phyloP scores from a whole-genome alignment of 2,888 invertebrate genomes.

The Dryobotodes eremita region DNA sequence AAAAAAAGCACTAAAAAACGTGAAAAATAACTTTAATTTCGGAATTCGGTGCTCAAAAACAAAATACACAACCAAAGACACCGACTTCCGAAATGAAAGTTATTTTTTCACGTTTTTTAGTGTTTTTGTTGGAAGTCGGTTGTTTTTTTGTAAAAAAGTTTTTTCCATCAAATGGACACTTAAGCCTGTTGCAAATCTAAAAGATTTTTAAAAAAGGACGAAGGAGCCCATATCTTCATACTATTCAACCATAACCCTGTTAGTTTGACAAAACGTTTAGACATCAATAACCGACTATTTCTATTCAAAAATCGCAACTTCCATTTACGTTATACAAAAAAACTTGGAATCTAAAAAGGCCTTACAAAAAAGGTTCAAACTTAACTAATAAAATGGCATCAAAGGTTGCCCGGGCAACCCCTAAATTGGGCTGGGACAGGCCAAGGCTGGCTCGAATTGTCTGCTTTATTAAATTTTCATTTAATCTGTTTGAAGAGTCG shows the following conservation, averaged over 20 bases:
- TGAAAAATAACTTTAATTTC: no score
- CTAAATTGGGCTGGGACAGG: not conserved
- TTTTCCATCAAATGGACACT: not conserved
- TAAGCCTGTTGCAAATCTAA: not conserved
- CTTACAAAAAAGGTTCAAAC: conserved; percentile 19
- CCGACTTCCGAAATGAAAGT: no score
- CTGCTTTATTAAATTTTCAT: conserved; percentile 63
- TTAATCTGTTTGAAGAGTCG: conserved; percentile 39
- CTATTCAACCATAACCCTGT: not conserved
- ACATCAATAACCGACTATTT: not conserved
- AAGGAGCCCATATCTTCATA: not conserved
- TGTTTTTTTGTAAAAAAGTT: no score
- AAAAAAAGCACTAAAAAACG: no score
- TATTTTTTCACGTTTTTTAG: no score
- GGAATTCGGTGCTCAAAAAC: no score
- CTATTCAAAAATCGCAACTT: not conserved
- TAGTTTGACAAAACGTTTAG: not conserved
- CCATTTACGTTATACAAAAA: conserved; percentile 10
- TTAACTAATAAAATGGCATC: conserved; percentile 37
- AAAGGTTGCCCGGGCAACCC: conserved; percentile 40
- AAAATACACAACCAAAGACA: no score
- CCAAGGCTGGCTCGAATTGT: conserved; percentile 8
- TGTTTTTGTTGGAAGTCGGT: no score
- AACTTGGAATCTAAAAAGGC: conserved; percentile 24
- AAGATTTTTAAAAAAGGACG: not conserved